Conservation (phyloP, 2,113 vertebrate species). For the Ceuthmochares aereus region DNA sequence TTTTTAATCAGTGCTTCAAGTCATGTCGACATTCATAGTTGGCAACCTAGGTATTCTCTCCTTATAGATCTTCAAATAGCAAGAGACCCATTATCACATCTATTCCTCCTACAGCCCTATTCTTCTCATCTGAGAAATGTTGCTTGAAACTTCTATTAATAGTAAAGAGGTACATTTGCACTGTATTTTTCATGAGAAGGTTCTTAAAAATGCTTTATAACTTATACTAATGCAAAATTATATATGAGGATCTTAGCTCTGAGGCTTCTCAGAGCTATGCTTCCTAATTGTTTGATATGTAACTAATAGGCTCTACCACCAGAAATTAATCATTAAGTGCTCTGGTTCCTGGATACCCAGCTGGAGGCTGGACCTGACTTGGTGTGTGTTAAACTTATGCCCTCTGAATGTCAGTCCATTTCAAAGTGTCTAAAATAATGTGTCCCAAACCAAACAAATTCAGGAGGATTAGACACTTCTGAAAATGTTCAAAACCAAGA, state of each 20-base stretch:
- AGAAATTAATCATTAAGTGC: background rate
- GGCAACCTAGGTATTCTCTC: background rate
- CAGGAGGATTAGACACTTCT: background rate
- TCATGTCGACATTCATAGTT: background rate
- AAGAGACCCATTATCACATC: slow-evolving; percentile 42
- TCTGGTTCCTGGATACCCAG: background rate
- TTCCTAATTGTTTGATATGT: slow-evolving; percentile 5
- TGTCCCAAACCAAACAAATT: background rate
- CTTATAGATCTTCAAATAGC: slow-evolving; percentile 29
- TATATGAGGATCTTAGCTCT: background rate
- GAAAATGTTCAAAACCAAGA: background rate
- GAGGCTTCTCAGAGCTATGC: background rate
- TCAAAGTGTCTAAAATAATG: background rate
- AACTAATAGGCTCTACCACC: background rate
- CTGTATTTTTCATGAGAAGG: background rate
- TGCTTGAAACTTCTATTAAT: slow-evolving; percentile 19
- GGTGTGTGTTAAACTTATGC: background rate
- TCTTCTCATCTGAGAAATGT: background rate
- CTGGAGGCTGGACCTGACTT: background rate
- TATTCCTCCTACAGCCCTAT: slow-evolving; percentile 14
- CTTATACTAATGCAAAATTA: background rate
- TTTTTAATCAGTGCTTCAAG: slow-evolving; percentile 7
- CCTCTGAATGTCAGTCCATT: background rate
- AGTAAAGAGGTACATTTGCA: background rate
- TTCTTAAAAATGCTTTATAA: slow-evolving; percentile 30